A percentile compares a stretch with the other conserved stretches of the same genome.
These are phyloP conservation scores for Musca domestica DNA, from an alignment of 1,140 invertebrate species.

Conservation along the genomic window DNA sequence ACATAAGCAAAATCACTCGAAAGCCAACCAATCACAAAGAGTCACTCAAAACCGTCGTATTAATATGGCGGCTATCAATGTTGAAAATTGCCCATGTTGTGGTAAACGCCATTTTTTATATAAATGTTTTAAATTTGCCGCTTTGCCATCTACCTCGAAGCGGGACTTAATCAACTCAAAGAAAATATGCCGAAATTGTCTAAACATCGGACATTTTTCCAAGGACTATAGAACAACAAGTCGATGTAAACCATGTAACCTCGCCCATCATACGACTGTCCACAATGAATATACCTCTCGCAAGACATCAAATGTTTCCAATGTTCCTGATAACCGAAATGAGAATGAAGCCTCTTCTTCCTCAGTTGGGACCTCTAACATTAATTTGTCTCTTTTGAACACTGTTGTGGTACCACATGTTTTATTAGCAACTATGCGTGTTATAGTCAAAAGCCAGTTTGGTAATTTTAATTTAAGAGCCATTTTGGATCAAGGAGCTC, in stretches of 20 bases:
- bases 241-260: background rate
- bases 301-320: no score
- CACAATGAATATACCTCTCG: background rate
- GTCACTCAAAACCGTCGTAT: background rate
- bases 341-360: no score
- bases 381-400: no score
- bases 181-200: constrained; percentile 10
- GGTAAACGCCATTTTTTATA: background rate
- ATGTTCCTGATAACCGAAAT: no score
- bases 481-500: no score
- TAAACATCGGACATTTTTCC: background rate
- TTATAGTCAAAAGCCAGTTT: no score
- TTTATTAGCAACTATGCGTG: no score
- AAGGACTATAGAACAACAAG: background rate
- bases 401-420: no score
- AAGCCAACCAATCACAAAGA: background rate
- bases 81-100: constrained; percentile 3
- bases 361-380: no score
- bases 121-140: constrained; percentile 16
- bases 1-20: background rate
- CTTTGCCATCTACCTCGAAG: background rate
- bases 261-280: background rate
- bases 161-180: background rate
- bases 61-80: background rate
- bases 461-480: no score